These are phyloP conservation scores for Gouania willdenowi DNA, from an alignment of 2,797 vertebrate genomes.

Conservation along the genomic window DNA sequence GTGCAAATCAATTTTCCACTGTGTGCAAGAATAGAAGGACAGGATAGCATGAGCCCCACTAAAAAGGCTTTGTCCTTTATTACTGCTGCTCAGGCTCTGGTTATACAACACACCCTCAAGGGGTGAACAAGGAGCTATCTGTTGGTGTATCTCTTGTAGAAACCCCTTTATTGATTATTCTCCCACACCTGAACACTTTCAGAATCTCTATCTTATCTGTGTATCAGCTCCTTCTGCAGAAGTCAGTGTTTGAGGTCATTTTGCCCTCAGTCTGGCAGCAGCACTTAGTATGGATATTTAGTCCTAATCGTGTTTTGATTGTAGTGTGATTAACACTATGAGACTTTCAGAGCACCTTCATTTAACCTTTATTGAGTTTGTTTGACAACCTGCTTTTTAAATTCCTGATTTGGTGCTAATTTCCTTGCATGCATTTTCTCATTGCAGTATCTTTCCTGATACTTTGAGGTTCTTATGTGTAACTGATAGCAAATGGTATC, in stretches of 20 bases:
- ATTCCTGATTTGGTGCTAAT: conserved; percentile 19
- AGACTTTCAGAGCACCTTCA: conserved; percentile 22
- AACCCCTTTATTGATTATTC: no score
- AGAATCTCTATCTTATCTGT: neutral
- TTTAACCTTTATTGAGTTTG: conserved; percentile 41
- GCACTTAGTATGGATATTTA: conserved; percentile 8
- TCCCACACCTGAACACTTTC: neutral
- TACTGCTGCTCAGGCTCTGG: no score
- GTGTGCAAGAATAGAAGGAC: no score
- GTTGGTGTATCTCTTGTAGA: no score
- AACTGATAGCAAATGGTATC: neutral
- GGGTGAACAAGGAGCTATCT: no score
- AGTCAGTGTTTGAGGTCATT: conserved; percentile 29
- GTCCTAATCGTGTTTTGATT: conserved; percentile 46
- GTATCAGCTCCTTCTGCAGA: conserved; percentile 9
- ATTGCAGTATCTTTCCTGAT: neutral
- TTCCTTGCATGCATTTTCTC: neutral
- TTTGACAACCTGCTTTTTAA: conserved; percentile 30
- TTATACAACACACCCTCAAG: no score
- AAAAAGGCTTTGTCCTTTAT: no score
- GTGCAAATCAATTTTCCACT: no score
- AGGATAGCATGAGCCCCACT: no score
- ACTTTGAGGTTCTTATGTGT: neutral
- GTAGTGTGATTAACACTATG: conserved; percentile 17
- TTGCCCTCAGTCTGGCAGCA: conserved; percentile 25